Evolutionary conservation across 2,888 invertebrate species (phyloP).

Genomic region (Ectobius pallidus): DNA sequence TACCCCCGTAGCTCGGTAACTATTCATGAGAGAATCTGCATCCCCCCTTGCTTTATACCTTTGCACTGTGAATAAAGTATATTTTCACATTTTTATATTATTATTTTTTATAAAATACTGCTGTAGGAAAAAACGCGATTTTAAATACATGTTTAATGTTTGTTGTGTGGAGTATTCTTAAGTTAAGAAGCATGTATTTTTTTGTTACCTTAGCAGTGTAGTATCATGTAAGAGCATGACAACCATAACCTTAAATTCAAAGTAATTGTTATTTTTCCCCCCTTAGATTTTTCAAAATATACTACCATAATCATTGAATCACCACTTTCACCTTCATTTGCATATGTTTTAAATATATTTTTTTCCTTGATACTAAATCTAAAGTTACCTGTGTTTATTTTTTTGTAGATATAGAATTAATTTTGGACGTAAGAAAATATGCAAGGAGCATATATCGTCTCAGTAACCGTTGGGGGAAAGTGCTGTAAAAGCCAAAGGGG

Average conservation of each 20-base stretch:
- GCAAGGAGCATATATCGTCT: too few relatives aligned
- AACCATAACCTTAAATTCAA: too few relatives aligned
- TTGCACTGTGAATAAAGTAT: background rate
- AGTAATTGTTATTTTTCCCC: too few relatives aligned
- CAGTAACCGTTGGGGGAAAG: too few relatives aligned
- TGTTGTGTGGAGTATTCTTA: background rate
- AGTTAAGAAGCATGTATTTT: background rate
- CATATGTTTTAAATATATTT: too few relatives aligned
- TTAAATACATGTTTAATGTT: background rate
- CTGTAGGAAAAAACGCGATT: background rate
- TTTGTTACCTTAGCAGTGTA: background rate
- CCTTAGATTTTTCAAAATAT: too few relatives aligned
- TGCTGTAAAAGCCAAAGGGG: too few relatives aligned
- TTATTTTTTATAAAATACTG: background rate
- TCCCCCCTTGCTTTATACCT: background rate
- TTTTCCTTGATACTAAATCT: too few relatives aligned
- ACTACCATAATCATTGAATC: too few relatives aligned
- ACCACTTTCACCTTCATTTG: too few relatives aligned
- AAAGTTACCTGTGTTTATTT: background rate
- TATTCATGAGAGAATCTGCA: background rate
- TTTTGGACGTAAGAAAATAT: too few relatives aligned
- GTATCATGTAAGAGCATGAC: background rate
- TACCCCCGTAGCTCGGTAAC: too few relatives aligned
- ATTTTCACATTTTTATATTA: background rate
- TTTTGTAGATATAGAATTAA: conserved; percentile 17